A percentile compares a stretch with the other conserved stretches of the same genome.
Conservation (phyloP, 2,888 invertebrate species). For the Stramonita haemastoma region DNA sequence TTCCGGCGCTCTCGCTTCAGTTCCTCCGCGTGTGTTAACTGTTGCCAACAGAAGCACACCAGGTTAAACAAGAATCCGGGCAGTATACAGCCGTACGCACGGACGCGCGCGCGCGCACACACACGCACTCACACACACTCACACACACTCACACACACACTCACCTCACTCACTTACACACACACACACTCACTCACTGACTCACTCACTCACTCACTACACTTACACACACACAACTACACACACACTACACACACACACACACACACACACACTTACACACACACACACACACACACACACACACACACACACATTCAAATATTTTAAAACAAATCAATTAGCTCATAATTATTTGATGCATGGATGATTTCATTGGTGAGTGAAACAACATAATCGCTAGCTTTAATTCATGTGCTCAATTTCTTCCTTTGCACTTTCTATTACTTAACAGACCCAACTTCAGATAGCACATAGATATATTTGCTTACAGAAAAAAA, state of each 20-base stretch:
- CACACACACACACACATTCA: background rate
- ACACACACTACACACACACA: background rate
- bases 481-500: too few relatives aligned
- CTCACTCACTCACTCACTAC: too few relatives aligned
- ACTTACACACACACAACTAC: too few relatives aligned
- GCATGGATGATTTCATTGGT: too few relatives aligned
- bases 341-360: background rate
- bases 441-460: too few relatives aligned
- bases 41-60: background rate
- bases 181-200: background rate
- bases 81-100: background rate
- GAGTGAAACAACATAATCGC: too few relatives aligned
- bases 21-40: constrained; percentile 45
- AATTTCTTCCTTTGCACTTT: too few relatives aligned
- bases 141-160: background rate
- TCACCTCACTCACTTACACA: constrained; percentile 6
- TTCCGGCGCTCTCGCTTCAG: constrained; percentile 28
- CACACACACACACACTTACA: constrained; percentile 1
- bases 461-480: too few relatives aligned
- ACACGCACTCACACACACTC: constrained; percentile 5
- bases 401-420: too few relatives aligned
- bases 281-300: constrained; percentile 22
- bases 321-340: background rate
- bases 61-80: background rate
- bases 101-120: background rate